Evolutionary conservation across 2,888 invertebrate genomes (phyloP).

Genomic region (Plutella xylostella): DNA sequence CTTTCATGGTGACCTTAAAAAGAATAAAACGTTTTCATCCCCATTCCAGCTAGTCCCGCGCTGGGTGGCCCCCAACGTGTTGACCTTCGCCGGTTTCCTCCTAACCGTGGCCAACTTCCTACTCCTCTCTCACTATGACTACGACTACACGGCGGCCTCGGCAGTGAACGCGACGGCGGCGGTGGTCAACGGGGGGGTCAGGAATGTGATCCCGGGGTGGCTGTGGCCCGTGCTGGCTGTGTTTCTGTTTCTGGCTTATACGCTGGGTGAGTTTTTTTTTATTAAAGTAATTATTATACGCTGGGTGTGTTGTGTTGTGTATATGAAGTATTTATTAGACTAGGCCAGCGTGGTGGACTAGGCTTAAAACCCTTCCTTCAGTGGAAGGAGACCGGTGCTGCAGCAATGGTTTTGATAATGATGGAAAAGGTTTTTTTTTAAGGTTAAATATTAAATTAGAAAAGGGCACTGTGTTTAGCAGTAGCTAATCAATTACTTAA

Average conservation of each 20-base stretch:
- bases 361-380: no score
- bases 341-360: no score
- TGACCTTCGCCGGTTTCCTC: slow-evolving; percentile 95
- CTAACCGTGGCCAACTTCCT: slow-evolving; percentile 90
- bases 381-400: no score
- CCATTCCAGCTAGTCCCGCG: slow-evolving; percentile 86
- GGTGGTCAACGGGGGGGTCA: slow-evolving; percentile 40
- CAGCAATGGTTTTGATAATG: no score
- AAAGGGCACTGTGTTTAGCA: no score
- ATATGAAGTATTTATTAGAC: no score
- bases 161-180: slow-evolving; percentile 52
- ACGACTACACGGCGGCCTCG: slow-evolving; percentile 81
- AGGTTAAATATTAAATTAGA: no score
- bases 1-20: not conserved
- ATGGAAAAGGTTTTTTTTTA: no score
- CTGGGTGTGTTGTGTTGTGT: no score
- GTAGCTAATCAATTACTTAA: no score
- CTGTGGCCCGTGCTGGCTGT: slow-evolving; percentile 88
- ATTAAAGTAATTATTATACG: no score
- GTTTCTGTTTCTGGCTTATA: slow-evolving; percentile 95
- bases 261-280: slow-evolving; percentile 80
- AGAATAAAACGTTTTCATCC: not conserved
- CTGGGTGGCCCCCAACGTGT: slow-evolving; percentile 97
- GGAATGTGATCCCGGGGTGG: slow-evolving; percentile 78
- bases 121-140: slow-evolving; percentile 89